Evolutionary conservation across 1,140 invertebrate genomes (phyloP), one percentile per base, ranked within the genome.

Genomic region (Acyrthosiphon pisum): DNA sequence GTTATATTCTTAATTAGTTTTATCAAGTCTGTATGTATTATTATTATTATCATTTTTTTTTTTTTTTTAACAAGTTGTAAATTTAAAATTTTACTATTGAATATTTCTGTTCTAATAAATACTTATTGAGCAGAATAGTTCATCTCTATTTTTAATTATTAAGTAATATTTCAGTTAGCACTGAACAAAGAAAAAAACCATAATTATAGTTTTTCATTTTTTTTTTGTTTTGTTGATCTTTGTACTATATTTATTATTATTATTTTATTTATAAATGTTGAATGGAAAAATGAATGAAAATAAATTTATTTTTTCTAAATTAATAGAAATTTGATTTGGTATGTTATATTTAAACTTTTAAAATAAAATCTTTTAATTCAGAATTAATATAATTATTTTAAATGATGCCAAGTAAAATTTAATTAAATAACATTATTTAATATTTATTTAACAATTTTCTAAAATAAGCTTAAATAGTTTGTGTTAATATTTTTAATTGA

Each of bases 1-100:
- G 30, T 88, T 88, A 89, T 53, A 53, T 89, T 89, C 48, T 89
- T 53, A 53, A 88, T 88, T 88, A 88, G 46, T 89, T 53, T 35
- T 89, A 53, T 50, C 48, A 89, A 53, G 9, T 53, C 48, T 86
- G 76, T 87, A 48, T 53, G n/a, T 89, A 35, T 89, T 53, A 60
- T 30, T 56, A 37, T 81, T 35, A 56, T 56, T 56, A 30, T 60
- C 14, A 30, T 60, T 60, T 60, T 60, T 30, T 60, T 30, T 30
- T 60, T 60, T 60, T 60, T 30, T 60, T 30, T 14, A 30, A 60
- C 9, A 11, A 60, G 9, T 60, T 60, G 30, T 68, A 68, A 30
- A 68, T 68, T 68, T 37, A 37, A 46, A 87, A 14, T 22, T 53
- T 14, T 89, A 41, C 41, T 44, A 60, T 44, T 90, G 37, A 60